phyloP scores from a whole-genome alignment of 2,888 invertebrate species.

The Patella ulyssiponensis region DNA sequence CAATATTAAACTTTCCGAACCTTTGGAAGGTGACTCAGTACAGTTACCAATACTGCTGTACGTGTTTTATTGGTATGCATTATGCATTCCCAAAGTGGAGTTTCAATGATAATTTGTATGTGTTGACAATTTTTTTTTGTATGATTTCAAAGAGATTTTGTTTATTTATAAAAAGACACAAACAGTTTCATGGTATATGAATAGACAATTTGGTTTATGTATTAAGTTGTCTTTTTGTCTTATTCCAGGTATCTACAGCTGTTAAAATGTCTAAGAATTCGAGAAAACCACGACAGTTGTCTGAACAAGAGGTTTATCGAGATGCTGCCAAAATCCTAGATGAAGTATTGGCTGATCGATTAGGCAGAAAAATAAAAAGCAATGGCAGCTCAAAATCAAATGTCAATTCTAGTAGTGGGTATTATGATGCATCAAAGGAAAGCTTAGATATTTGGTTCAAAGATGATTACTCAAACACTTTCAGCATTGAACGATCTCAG shows the following conservation, averaged over 20 bases:
- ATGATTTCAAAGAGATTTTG: too few relatives aligned
- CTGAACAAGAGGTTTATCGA: constrained; percentile 46
- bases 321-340: constrained; percentile 57
- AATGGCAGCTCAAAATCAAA: constrained; percentile 6
- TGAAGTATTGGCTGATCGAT: constrained; percentile 50
- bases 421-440: constrained; percentile 19
- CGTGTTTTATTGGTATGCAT: too few relatives aligned
- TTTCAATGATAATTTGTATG: too few relatives aligned
- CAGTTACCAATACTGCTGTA: too few relatives aligned
- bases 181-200: too few relatives aligned
- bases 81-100: too few relatives aligned
- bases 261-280: background rate
- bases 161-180: too few relatives aligned
- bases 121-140: too few relatives aligned
- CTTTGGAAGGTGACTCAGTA: too few relatives aligned
- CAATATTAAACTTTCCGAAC: too few relatives aligned
- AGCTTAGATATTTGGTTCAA: background rate
- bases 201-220: too few relatives aligned
- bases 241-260: background rate
- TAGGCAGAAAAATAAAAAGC: constrained; percentile 23
- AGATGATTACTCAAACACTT: constrained; percentile 9
- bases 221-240: background rate
- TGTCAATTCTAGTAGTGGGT: constrained; percentile 17
- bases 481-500: constrained; percentile 13
- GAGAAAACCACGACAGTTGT: background rate